A percentile compares a stretch with the other conserved stretches of the same genome.
Evolutionary conservation across 1,140 invertebrate species (phyloP).

Genomic region (Conus betulinus): DNA sequence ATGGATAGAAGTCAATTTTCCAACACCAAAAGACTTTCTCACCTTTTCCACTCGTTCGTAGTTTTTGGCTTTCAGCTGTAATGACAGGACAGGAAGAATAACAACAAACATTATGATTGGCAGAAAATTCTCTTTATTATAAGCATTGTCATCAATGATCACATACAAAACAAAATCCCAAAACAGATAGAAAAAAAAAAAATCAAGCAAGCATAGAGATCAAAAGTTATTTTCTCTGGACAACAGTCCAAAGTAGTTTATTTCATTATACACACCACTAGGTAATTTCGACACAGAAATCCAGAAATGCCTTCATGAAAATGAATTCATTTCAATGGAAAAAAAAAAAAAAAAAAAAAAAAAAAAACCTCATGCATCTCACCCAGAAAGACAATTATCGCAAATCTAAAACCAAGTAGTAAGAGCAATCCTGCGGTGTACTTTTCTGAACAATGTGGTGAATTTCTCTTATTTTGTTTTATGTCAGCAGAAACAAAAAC

Average conservation of each 20-base stretch:
- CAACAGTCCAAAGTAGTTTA: neutral
- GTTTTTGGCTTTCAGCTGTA: constrained; percentile 74
- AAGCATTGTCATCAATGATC: neutral
- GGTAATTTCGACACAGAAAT: neutral
- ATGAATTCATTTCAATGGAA: too few species aligned
- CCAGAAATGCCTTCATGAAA: too few species aligned
- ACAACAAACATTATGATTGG: constrained; percentile 21
- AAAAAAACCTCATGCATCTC: too few species aligned
- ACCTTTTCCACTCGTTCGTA: constrained; percentile 99
- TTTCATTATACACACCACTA: neutral
- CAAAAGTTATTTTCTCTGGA: neutral
- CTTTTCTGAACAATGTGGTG: too few species aligned
- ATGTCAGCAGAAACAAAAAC: too few species aligned
- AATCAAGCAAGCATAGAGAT: neutral
- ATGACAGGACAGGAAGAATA: constrained; percentile 38
- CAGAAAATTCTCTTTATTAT: neutral
- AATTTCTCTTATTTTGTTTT: too few species aligned
- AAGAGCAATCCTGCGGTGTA: too few species aligned
- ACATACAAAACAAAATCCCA: neutral
- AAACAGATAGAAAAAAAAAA: neutral
- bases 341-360: too few species aligned
- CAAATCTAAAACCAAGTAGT: too few species aligned
- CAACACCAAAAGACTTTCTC: constrained; percentile 73
- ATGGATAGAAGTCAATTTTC: neutral
- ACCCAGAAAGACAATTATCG: too few species aligned